phyloP scores from a whole-genome alignment of 2,113 vertebrate species.

The Rhinolophus ferrumequinum region DNA sequence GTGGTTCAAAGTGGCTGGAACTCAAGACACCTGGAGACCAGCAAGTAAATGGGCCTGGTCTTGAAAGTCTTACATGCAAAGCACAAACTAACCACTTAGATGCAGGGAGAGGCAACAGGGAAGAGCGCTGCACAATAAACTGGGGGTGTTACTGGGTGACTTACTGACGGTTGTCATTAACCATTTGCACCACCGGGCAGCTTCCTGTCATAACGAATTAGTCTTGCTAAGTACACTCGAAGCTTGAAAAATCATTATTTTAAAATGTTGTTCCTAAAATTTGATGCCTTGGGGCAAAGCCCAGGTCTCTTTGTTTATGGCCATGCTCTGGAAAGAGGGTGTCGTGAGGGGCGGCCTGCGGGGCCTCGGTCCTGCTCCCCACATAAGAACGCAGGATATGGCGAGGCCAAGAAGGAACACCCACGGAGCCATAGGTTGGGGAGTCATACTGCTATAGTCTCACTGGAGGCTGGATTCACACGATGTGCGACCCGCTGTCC shows the following conservation, averaged over 20 bases:
- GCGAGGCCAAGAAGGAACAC: no score
- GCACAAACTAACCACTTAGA: background rate
- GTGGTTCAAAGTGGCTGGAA: background rate
- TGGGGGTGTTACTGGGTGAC: background rate
- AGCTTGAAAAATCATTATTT: conserved; percentile 48
- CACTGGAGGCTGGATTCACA: no score
- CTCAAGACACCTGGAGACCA: background rate
- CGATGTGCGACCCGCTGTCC: no score
- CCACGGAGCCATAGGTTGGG: no score
- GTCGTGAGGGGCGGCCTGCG: no score
- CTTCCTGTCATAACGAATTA: background rate
- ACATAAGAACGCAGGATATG: no score
- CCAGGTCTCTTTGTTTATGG: background rate
- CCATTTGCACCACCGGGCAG: background rate
- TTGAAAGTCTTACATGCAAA: background rate
- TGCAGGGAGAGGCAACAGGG: background rate
- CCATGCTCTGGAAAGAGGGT: background rate
- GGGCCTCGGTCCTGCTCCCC: no score
- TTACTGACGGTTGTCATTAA: background rate
- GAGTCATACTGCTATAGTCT: no score
- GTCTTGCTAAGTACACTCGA: conserved; percentile 9
- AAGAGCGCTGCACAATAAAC: background rate
- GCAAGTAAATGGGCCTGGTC: background rate
- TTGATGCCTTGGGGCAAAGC: background rate
- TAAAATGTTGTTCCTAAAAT: background rate